These are phyloP conservation scores for Myripristis murdjan DNA, from an alignment of 2,797 vertebrate species.

Conservation along the genomic window DNA sequence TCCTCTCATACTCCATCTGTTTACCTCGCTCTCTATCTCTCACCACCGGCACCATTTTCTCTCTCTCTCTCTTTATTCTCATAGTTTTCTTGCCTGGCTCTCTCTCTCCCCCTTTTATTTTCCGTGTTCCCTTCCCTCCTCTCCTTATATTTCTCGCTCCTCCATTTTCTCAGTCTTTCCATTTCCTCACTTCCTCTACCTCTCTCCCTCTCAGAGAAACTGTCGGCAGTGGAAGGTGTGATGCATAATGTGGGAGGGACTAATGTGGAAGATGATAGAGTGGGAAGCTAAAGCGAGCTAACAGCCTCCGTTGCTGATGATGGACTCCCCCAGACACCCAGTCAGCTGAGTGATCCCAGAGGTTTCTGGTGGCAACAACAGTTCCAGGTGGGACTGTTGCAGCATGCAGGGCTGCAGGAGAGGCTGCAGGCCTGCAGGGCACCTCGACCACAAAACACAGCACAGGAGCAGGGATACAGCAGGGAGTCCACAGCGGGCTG, in stretches of 20 bases:
- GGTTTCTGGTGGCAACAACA: not conserved
- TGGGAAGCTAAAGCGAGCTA: too few relatives aligned
- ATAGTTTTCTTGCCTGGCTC: not conserved
- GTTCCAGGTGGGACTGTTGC: not conserved
- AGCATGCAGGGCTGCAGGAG: not conserved
- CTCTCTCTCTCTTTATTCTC: too few relatives aligned
- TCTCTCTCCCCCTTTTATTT: not conserved
- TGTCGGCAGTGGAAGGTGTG: too few relatives aligned
- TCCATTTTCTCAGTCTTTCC: not conserved
- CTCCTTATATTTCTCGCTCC: not conserved
- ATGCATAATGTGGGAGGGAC: too few relatives aligned
- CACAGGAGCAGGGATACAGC: too few relatives aligned
- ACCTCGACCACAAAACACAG: too few relatives aligned
- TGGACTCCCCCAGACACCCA: too few relatives aligned
- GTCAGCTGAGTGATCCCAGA: too few relatives aligned
- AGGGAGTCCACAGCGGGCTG: too few relatives aligned
- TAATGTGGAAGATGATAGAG: too few relatives aligned
- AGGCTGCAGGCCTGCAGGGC: not conserved
- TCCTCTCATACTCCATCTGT: constrained; percentile 39
- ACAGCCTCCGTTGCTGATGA: too few relatives aligned
- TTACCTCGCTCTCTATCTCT: constrained; percentile 13
- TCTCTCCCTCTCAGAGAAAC: not conserved
- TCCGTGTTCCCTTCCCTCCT: not conserved
- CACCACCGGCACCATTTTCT: not conserved
- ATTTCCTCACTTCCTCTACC: not conserved